phyloP scores from a whole-genome alignment of 2,113 vertebrate genomes.

The Nyctereutes procyonoides region DNA sequence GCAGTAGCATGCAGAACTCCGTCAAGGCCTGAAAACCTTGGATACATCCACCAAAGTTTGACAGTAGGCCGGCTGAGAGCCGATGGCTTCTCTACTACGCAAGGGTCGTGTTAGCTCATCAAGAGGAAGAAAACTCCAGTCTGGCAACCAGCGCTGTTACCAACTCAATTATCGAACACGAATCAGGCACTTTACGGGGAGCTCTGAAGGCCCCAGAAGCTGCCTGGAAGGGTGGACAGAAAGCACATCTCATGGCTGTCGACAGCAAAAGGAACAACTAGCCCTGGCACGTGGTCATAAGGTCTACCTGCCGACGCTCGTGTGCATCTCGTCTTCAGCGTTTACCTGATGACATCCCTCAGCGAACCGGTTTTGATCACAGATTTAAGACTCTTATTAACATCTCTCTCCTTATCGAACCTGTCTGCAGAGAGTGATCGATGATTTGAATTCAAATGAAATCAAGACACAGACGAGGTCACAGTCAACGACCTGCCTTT shows the following conservation, averaged over 20 bases:
- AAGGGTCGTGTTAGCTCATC: conserved; percentile 28
- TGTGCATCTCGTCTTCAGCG: neutral
- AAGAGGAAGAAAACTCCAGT: conserved; percentile 39
- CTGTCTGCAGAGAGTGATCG: neutral
- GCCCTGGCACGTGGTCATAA: neutral
- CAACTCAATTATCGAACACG: conserved; percentile 9
- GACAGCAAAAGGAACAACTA: neutral
- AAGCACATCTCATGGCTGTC: neutral
- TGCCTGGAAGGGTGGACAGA: neutral
- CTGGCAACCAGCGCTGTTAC: neutral
- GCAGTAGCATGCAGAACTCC: neutral
- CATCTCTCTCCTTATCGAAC: neutral
- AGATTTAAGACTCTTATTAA: conserved; percentile 15
- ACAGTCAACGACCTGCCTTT: neutral
- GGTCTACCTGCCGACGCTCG: neutral
- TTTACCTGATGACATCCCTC: neutral
- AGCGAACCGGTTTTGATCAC: neutral
- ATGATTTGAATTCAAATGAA: conserved; percentile 17
- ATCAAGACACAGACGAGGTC: neutral
- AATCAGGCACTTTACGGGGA: neutral
- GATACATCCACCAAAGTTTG: conserved; percentile 1
- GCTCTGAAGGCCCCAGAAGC: neutral
- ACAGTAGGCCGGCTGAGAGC: neutral
- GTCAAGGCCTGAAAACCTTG: neutral
- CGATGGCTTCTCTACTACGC: neutral